These are phyloP conservation scores for Sphaerophoria taeniata DNA, from an alignment of 2,888 invertebrate genomes.

Conservation along the genomic window DNA sequence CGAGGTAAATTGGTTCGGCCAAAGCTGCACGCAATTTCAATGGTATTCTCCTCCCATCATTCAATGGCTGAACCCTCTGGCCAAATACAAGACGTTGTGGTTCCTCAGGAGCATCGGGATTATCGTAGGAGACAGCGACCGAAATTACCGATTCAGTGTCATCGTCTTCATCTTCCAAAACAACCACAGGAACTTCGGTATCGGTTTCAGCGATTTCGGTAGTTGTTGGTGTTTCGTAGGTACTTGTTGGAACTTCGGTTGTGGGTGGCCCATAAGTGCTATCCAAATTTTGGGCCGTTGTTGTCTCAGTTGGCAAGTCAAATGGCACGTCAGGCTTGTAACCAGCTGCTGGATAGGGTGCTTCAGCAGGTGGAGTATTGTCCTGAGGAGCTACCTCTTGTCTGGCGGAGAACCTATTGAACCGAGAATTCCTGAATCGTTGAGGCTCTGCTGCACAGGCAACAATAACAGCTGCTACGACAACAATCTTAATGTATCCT, in stretches of 20 bases:
- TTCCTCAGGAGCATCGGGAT: conserved; percentile 18
- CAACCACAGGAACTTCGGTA: conserved; percentile 35
- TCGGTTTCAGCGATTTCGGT: conserved; percentile 13
- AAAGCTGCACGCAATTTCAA: conserved; percentile 37
- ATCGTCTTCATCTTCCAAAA: conserved; percentile 43
- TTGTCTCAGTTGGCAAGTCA: conserved; percentile 60
- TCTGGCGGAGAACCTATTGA: conserved; percentile 52
- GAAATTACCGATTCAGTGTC: conserved; percentile 69
- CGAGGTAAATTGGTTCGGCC: conserved; percentile 49
- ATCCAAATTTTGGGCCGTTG: conserved; percentile 40
- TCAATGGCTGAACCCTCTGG: conserved; percentile 22
- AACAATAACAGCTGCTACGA: conserved; percentile 23
- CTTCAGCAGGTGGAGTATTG: conserved; percentile 38
- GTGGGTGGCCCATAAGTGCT: conserved; percentile 53
- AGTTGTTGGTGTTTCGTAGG: conserved; percentile 12
- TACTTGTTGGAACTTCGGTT: conserved; percentile 22
- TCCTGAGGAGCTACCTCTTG: conserved; percentile 58
- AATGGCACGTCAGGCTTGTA: conserved; percentile 76
- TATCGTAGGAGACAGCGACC: conserved; percentile 63
- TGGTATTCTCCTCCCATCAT: not conserved
- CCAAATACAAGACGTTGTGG: conserved; percentile 50
- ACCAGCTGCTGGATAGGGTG: conserved; percentile 80
- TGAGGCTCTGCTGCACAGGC: conserved; percentile 44
- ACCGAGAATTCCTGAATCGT: conserved; percentile 36
- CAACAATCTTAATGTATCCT: conserved; percentile 37